Base-by-base conservation (phyloP, 2,888 invertebrate genomes). In the Hyles lineata region DNA sequence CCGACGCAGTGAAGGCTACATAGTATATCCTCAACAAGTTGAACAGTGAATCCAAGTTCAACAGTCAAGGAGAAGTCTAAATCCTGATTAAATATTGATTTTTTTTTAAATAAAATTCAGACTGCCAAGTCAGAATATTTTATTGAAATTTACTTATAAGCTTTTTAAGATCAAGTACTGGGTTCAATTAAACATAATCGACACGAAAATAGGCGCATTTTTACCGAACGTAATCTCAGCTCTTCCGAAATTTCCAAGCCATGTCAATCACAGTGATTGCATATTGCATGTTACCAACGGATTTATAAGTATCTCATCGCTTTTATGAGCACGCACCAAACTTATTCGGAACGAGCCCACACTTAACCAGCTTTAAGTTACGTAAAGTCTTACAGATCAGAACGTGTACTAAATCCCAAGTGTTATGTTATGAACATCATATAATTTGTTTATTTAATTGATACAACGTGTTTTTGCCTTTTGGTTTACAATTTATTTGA, bases 311-410 rank as follows among this genome's bases (percentile, higher is more conserved):
- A 60, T 25, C 17, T 11, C 21, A 43, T 43, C 63, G 19, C 21
- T 21, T 32, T 63, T 63, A 43, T 63, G 43, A 63, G 35, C 21
- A 63, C 35, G 21, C 43, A 21, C 35, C 61, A 61, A 61, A 63
- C n/a, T 63, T 62, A 62, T 62, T 63, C 63, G 35, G 43, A 63
- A 63, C 63, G 21, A 63, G 43, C 32, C 2, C 23, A 29, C 61
- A 63, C n/a, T 63, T 21, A 63, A 63, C 23, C 63, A 67, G 43
- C 21, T 67, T 55, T 15, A 43, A 4, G 1, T 63, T 63, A 63
- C 50, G 8, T 67, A 67, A 50, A 50, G 21, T 32, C n/a, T 67
- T 62, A 35, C 62, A 43, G 43, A 67, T 67, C 23, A 23, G 43
- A 67, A 17, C 23, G 25, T 17, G 50, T 50, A 43, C 23, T 43